Base-by-base conservation (phyloP, 2,113 vertebrate species). In the Chaetodon auriga region DNA sequence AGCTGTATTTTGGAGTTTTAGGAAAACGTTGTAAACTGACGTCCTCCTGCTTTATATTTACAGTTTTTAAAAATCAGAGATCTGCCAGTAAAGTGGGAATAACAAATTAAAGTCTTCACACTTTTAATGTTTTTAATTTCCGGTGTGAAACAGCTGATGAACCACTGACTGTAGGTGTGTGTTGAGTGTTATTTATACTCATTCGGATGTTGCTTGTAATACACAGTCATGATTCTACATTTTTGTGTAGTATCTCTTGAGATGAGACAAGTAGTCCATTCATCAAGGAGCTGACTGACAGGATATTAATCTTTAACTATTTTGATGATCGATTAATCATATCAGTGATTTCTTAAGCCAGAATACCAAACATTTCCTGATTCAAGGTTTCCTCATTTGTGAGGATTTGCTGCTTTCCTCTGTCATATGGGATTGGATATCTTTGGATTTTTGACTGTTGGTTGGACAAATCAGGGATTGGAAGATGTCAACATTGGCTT, bases 101-200 rank as follows among this genome's bases (percentile, higher is more conserved):
- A 15, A 19, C 30, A 66, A 35, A 10, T n/a, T 11, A 64, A 58
- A 75, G 23, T 5, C 15, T 48, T 63, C 12, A 58, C 16, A 45
- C 6, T 19, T 23, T 57, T 7, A 65, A 16, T 11, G 7, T n/a
- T 48, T 23, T 63, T 35, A 4, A 54, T 21, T 61, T 35, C 15
- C 14, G n/a, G 12, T 9, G 58, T 65, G 18, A 61, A 68, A 55
- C 45, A 69, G 36, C 75, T 65, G 76, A 80, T 80, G 11, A 60
- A 23, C 2, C 51, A 16, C 21, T 49, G 21, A 30, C 35, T 38
- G 58, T 25, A 53, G 16, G 21, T 48, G 68, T 23, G 21, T 36
- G 46, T 12, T 71, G 53, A 35, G 18, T 21, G 1, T 21, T 53
- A 36, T 36, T n/a, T 61, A 14, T 14, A 19, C 66, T n/a, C 10